Evolutionary conservation across 2,888 invertebrate species (phyloP), one percentile per base, ranked within the genome.

Genomic region (Leptopilina drosophilae): DNA sequence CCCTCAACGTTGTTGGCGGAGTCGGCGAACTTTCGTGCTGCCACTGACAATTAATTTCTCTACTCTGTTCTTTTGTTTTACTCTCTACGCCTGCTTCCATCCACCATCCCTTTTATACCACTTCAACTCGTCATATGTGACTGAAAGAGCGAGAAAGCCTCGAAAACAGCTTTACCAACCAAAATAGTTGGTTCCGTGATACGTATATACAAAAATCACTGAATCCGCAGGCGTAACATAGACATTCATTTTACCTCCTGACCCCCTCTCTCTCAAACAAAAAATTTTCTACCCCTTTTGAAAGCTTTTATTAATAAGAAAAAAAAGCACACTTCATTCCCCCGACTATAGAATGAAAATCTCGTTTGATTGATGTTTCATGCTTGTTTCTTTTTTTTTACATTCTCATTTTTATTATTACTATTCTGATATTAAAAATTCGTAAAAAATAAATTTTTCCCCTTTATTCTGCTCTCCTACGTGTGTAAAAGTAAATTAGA

Each of bases 41-140:
- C 81, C 83, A 81, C 82, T 87, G 87, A 87, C 87, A 87, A 87
- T 86, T 87, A 87, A 87, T 87, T 87, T 87, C 86, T 87, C 87
- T 87, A 85, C 85, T 79, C 82, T 80, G 80, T 84, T 78, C 76
- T 64, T 56, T 65, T 76, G 42, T 82, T 76, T 77, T 65, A 75
- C 69, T 77, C 69, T 76, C 69, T 49, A 64, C 79, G 81, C 79
- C 73, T 66, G 77, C 75, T 77, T 80, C 59, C 65, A 33, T 65
- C 80, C 77, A 5, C 40, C 77, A 76, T 53, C 75, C 59, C 49
- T 81, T 42, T 81, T 81, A 75, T 78, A 56, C 56, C 65, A 40
- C 73, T 33, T 78, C 53, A n/a, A 9, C 62, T 73, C 73, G 53
- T 73, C 73, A 73, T 73, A 73, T 73, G 73, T 73, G 73, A 53